phyloP scores from a whole-genome alignment of 1,140 invertebrate species.

The Papilio machaon region DNA sequence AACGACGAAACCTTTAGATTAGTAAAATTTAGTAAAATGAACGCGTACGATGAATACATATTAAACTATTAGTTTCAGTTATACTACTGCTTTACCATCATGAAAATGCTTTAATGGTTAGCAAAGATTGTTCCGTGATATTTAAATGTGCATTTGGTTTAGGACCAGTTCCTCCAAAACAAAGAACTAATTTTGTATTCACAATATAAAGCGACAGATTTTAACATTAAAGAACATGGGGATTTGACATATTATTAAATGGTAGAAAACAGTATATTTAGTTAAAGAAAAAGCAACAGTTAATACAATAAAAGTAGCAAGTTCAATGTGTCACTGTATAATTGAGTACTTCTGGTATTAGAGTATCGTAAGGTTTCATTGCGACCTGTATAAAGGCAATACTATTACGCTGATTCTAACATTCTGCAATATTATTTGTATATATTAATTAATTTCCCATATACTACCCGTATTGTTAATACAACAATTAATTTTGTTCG shows the following conservation, averaged over 20 bases:
- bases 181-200: not conserved
- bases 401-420: not conserved
- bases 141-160: not conserved
- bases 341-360: slow-evolving; percentile 25
- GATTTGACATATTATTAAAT: not conserved
- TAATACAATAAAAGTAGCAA: not conserved
- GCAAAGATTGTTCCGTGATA: not conserved
- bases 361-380: not conserved
- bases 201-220: not conserved
- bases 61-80: not conserved
- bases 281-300: not conserved
- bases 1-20: no score
- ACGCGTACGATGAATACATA: not conserved
- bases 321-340: slow-evolving; percentile 23
- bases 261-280: not conserved
- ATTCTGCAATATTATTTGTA: slow-evolving; percentile 3
- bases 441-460: not conserved
- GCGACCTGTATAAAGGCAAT: not conserved
- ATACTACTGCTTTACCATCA: no score
- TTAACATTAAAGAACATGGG: not conserved
- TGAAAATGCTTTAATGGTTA: no score
- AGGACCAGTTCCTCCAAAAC: not conserved
- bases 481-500: not conserved
- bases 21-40: not conserved
- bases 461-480: not conserved